A percentile compares a stretch with the other conserved stretches of the same genome.
phyloP scores from a whole-genome alignment of 92 coral and sea anemone species.

The Pocillopora grandis region DNA sequence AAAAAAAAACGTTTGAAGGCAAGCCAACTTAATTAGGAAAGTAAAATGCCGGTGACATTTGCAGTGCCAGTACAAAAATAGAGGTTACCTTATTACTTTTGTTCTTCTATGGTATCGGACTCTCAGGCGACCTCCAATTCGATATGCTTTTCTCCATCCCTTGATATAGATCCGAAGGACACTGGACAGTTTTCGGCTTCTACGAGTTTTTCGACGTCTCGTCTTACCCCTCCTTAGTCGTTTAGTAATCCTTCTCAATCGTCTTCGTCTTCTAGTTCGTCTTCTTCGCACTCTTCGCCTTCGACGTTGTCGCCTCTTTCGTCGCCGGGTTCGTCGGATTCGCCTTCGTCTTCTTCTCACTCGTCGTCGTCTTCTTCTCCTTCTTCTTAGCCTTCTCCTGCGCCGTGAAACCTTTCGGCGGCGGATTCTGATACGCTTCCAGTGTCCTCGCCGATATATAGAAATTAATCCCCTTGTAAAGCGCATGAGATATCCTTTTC shows the following conservation, averaged over 20 bases:
- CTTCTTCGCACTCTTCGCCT: slow-evolving; percentile 16
- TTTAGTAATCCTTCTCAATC: neutral
- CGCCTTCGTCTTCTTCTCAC: slow-evolving; percentile 13
- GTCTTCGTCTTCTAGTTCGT: slow-evolving; percentile 17
- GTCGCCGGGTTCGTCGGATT: slow-evolving; percentile 11
- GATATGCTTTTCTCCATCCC: slow-evolving; percentile 10
- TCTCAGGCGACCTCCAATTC: slow-evolving; percentile 4
- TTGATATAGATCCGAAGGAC: neutral
- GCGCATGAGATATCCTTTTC: neutral
- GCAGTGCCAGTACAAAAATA: too few species aligned
- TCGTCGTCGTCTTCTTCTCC: slow-evolving; percentile 12
- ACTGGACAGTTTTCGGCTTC: neutral
- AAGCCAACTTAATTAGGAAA: too few species aligned
- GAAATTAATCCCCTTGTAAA: slow-evolving; percentile 9
- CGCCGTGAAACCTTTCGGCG: slow-evolving; percentile 19
- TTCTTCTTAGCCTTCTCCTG: slow-evolving; percentile 2
- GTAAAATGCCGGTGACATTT: too few species aligned
- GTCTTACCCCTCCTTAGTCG: neutral
- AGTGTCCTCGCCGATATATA: neutral
- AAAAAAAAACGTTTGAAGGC: too few species aligned
- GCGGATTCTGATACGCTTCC: slow-evolving; percentile 4
- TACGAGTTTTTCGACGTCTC: neutral
- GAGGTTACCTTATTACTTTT: slow-evolving; percentile 18
- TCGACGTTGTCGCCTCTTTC: slow-evolving; percentile 6
- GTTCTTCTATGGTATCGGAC: neutral